Percentiles rank a stretch among this genome's conserved stretches.
Evolutionary conservation across 2,888 invertebrate genomes (phyloP).

Genomic region (Steinernema carpocapsae): DNA sequence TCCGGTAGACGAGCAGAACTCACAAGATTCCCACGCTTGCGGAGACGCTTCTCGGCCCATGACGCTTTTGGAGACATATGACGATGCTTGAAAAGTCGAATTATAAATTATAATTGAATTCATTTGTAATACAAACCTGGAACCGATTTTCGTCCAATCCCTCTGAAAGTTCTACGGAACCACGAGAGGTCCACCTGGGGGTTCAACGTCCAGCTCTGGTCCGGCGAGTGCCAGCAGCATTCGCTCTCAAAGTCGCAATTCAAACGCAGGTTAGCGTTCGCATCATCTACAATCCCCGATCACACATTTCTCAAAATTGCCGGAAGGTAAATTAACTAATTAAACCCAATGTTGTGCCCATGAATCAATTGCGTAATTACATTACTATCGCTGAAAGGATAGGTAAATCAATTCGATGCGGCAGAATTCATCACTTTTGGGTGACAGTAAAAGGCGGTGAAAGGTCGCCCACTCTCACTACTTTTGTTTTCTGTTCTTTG

Average conservation of each 20-base stretch:
- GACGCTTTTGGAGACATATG: background rate
- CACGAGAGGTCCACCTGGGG: background rate
- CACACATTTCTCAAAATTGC: background rate
- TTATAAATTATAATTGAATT: no score
- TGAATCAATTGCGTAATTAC: slow-evolving; percentile 10
- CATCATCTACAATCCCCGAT: background rate
- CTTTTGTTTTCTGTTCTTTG: slow-evolving; percentile 14
- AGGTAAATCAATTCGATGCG: slow-evolving; percentile 1
- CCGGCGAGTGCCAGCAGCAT: slow-evolving; percentile 23
- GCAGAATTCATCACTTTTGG: background rate
- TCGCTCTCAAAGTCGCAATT: slow-evolving; percentile 25
- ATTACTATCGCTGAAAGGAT: background rate
- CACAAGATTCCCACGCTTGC: slow-evolving; percentile 43
- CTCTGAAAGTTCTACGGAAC: slow-evolving; percentile 14
- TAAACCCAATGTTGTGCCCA: background rate
- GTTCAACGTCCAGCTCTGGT: background rate
- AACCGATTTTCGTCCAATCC: background rate
- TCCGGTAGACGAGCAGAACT: slow-evolving; percentile 47
- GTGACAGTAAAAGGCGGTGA: background rate
- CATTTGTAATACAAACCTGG: no score
- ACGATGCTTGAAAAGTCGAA: background rate
- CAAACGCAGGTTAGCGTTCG: background rate
- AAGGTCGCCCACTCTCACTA: slow-evolving; percentile 32
- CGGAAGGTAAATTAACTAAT: slow-evolving; percentile 12
- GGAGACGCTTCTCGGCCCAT: background rate